Evolutionary conservation across 2,888 invertebrate species (phyloP).

Genomic region (Tyria jacobaeae): DNA sequence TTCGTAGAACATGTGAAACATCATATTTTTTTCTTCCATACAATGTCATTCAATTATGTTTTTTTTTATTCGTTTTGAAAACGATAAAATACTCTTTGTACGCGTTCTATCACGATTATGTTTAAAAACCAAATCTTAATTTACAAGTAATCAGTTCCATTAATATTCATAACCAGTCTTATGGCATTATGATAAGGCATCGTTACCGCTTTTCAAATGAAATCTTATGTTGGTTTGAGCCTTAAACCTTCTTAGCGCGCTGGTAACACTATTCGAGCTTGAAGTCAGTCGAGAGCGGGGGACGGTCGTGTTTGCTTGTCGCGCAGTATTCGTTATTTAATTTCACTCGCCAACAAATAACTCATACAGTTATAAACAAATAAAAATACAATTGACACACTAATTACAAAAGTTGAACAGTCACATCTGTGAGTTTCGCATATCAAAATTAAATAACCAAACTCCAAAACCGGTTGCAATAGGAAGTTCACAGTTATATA

Average conservation of each 20-base stretch:
- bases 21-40: conserved; percentile 46
- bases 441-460: conserved; percentile 28
- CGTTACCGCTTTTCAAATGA: conserved; percentile 7
- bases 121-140: conserved; percentile 39
- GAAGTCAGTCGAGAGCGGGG: conserved; percentile 61
- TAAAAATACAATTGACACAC: conserved; percentile 49
- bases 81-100: conserved; percentile 66
- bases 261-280: conserved; percentile 59
- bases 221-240: conserved; percentile 25
- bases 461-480: conserved; percentile 61
- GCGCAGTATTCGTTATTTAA: conserved; percentile 27
- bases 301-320: conserved; percentile 55
- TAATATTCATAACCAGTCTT: conserved; percentile 23
- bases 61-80: conserved; percentile 62
- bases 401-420: conserved; percentile 29
- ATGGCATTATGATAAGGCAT: conserved; percentile 21
- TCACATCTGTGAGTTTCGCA: conserved; percentile 39
- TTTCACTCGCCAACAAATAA: conserved; percentile 47
- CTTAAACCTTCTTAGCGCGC: conserved; percentile 60
- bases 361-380: conserved; percentile 45
- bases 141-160: conserved; percentile 8
- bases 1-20: conserved; percentile 57
- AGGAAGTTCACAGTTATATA: conserved; percentile 79
- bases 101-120: conserved; percentile 65
- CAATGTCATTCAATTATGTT: conserved; percentile 62